Base-by-base conservation (phyloP, 2,113 vertebrate genomes). In the Trematocara variabile region DNA sequence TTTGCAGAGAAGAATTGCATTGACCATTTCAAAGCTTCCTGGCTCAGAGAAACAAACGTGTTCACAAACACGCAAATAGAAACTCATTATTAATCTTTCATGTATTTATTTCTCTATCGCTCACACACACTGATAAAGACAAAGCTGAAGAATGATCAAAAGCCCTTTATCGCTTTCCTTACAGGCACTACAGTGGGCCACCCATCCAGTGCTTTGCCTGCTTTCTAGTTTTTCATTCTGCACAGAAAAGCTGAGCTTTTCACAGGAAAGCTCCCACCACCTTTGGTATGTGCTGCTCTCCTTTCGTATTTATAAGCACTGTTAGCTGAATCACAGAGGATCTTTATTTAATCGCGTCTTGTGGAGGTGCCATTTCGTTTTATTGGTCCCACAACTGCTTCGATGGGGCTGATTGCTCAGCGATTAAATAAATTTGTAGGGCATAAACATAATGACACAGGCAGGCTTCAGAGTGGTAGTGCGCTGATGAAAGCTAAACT, bases 81-180 rank as follows among this genome's bases (percentile, higher is more conserved):
- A 48, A 68, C 77, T 87, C 79, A 88, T 87, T 89, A 86, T 14
- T 41, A n/a, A 28, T 56, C 20, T n/a, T 28, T 83, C 56, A 14
- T 77, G n/a, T 14, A 18, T 79, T 25, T 48, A 9, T 41, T 58
- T 60, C 34, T 20, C 34, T 5, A 37, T 41, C 10, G 12, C 87
- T 79, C 77, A 58, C 63, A 81, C 53, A 77, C 55, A 53, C 75
- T 22, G 20, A 20, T 65, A 18, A 34, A 68, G 63, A 89, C 82
- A 79, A 86, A 87, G 70, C 56, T 39, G 20, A 41, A 77, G 79
- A 89, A 80, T 86, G 80, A 92, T 88, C 86, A 91, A 91, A 93
- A 92, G 84, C 81, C 79, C 75, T 77, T 83, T 90, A 84, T 86
- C 79, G 86, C 78, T 78, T 88, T 92, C 85, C 80, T 90, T 41